Conservation (phyloP, 2,797 vertebrate species). For the Pseudochaenichthys georgianus region DNA sequence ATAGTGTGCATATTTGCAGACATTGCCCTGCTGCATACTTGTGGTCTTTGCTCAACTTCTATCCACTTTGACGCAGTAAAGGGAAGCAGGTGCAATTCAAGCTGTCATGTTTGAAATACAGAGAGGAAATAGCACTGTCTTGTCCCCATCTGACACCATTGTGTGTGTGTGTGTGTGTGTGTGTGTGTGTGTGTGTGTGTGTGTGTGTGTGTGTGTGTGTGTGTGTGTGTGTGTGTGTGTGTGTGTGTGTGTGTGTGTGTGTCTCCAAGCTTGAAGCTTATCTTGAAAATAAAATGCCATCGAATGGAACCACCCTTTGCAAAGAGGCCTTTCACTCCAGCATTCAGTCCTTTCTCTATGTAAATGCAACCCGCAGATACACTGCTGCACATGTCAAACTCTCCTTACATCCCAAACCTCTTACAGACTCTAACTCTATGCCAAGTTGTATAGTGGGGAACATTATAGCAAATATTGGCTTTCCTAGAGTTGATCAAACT, state of each 20-base stretch:
- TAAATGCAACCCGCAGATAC: constrained; percentile 23
- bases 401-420: constrained; percentile 6
- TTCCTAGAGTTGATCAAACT: too few relatives aligned
- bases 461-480: constrained; percentile 6
- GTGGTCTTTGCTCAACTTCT: constrained; percentile 61
- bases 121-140: constrained; percentile 73
- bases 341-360: constrained; percentile 28
- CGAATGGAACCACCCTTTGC: constrained; percentile 61
- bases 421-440: neutral
- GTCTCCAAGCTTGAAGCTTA: constrained; percentile 55
- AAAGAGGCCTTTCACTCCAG: constrained; percentile 44
- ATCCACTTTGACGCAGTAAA: constrained; percentile 63
- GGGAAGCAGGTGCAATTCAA: constrained; percentile 78
- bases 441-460: neutral
- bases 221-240: constrained; percentile 7
- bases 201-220: constrained; percentile 4
- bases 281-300: constrained; percentile 69
- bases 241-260: neutral
- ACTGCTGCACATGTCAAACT: constrained; percentile 12
- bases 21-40: constrained; percentile 45
- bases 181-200: neutral
- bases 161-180: constrained; percentile 7
- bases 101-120: constrained; percentile 74
- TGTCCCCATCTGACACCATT: constrained; percentile 73
- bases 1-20: constrained; percentile 31